phyloP scores from a whole-genome alignment of 2,113 vertebrate genomes.

The Lepus americanus region DNA sequence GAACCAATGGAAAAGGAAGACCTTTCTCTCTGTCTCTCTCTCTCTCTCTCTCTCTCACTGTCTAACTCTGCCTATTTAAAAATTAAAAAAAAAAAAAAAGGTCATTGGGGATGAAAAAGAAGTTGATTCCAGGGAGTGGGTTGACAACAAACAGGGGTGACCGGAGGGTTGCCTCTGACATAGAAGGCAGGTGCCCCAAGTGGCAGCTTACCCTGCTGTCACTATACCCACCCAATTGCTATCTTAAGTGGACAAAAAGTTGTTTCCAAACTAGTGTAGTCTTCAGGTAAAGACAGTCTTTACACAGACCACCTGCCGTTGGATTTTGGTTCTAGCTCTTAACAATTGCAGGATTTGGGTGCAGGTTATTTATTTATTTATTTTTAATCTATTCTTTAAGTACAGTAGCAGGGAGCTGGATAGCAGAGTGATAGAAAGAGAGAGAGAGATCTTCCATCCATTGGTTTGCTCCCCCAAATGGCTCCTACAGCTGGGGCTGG shows the following conservation, averaged over 20 bases:
- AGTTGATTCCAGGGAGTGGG: not conserved
- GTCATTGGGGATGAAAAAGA: not conserved
- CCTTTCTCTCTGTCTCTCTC: no score
- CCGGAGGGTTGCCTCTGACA: not conserved
- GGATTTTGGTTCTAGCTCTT: not conserved
- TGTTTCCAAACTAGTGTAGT: not conserved
- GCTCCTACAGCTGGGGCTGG: no score
- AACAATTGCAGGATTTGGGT: not conserved
- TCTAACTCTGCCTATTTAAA: no score
- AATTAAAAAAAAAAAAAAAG: not conserved
- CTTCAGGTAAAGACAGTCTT: not conserved
- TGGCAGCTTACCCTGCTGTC: no score
- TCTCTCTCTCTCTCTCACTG: no score
- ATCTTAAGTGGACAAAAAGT: not conserved
- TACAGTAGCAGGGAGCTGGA: no score
- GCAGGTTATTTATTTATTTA: not conserved
- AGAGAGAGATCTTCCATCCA: no score
- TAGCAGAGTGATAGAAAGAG: no score
- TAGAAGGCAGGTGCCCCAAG: not conserved
- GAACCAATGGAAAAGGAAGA: no score
- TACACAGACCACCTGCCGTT: not conserved
- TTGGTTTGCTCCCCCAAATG: no score
- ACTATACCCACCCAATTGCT: not conserved
- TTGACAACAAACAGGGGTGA: slow-evolving; percentile 10
- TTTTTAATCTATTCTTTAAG: not conserved